These are phyloP conservation scores for Apis cerana DNA, from an alignment of 1,140 invertebrate genomes.

Conservation along the genomic window DNA sequence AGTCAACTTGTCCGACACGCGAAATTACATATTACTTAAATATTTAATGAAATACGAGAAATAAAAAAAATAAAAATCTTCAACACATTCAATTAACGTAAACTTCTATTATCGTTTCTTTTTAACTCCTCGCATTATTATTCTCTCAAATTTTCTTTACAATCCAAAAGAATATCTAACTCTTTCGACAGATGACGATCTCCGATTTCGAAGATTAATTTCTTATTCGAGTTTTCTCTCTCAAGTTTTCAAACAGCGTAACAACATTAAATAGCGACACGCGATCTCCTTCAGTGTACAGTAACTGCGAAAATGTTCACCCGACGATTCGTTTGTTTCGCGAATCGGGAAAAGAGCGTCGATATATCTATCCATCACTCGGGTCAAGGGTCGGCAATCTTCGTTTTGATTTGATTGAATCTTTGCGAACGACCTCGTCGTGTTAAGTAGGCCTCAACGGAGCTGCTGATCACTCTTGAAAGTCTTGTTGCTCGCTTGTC, in stretches of 20 bases:
- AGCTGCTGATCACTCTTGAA: constrained; percentile 3
- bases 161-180: background rate
- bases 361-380: constrained; percentile 8
- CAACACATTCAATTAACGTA: no score
- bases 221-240: background rate
- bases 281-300: background rate
- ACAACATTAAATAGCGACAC: background rate
- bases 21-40: background rate
- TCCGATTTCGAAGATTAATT: no score
- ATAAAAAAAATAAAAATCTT: background rate
- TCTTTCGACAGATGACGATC: no score
- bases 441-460: constrained; percentile 18
- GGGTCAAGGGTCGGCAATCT: constrained; percentile 14
- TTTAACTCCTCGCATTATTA: background rate
- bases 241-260: background rate
- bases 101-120: background rate
- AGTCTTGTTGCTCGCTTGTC: background rate
- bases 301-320: background rate
- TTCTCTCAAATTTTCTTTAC: background rate
- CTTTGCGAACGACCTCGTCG: constrained; percentile 30
- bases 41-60: background rate
- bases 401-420: constrained; percentile 30
- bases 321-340: background rate
- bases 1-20: background rate
- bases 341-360: background rate